Base-by-base conservation (phyloP, 2,888 invertebrate genomes). In the Melieria crassipennis region DNA sequence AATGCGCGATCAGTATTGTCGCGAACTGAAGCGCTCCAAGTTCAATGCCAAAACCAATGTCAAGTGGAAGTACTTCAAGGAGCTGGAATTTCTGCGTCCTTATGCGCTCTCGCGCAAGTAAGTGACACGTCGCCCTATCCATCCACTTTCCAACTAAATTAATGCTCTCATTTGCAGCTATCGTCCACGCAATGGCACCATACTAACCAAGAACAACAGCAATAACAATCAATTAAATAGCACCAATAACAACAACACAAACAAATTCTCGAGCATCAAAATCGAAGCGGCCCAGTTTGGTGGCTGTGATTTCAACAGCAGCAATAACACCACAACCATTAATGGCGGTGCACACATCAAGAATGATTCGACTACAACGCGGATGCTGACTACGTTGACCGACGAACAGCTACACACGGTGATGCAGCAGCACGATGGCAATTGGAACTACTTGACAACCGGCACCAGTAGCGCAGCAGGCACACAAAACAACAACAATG, bases 11-110 rank as follows among this genome's bases (percentile, higher is more conserved):
- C 85, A 85, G 75, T 85, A 85, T 73, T 85, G 85, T 60, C 82
- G 85, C 2, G 85, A 85, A 60, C 75, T 85, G 5, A 85, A 85
- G 60, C 80, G 85, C 48, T 78, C 82, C 70, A 83, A 85, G 72
- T 72, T 76, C 10, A 83, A 82, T 75, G 70, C 76, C 56, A 85
- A 85, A 71, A 77, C 77, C 57, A 79, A 75, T 70, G 82, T 85
- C 10, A 85, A 84, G 62, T 85, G 85, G 85, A 85, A 84, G 66
- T 85, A 84, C 75, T 85, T 83, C 30, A 81, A 81, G 62, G 82
- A 83, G 46, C 74, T 85, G 74, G 85, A 85, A 46, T 85, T 85
- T 68, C 62, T 85, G 45, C 80, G 84, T 16, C 85, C 85, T 4
- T 85, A 78, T 76, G 85, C 85, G 45, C 74, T 85, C 67, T 80